Percentiles rank a stretch among this genome's conserved stretches.
Evolutionary conservation across 2,888 invertebrate genomes (phyloP).

Genomic region (Ligdia adustata): DNA sequence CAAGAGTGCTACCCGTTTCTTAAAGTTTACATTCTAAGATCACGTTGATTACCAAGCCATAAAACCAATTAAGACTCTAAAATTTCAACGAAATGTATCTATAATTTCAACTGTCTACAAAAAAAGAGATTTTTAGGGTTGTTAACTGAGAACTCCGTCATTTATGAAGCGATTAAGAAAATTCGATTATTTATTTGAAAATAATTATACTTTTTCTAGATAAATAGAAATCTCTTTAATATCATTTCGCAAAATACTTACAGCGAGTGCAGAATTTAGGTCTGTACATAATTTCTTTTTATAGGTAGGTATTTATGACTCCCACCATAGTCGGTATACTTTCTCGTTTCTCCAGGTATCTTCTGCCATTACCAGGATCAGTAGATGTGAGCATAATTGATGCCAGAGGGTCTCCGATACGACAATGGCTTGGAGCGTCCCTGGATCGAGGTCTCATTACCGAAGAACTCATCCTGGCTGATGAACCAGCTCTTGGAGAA

Average conservation of each 20-base stretch:
- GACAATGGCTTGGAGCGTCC: slow-evolving; percentile 89
- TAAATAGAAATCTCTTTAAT: too few species aligned
- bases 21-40: neutral
- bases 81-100: neutral
- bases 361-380: slow-evolving; percentile 64
- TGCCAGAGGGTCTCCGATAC: slow-evolving; percentile 88
- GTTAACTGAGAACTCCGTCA: too few species aligned
- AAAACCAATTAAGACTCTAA: neutral
- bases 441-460: slow-evolving; percentile 90
- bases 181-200: too few species aligned
- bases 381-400: slow-evolving; percentile 72
- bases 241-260: too few species aligned
- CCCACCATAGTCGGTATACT: too few species aligned
- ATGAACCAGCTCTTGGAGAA: slow-evolving; percentile 92
- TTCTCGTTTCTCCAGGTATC: slow-evolving; percentile 53
- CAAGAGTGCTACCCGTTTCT: neutral
- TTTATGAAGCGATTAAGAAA: too few species aligned
- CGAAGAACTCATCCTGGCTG: slow-evolving; percentile 90
- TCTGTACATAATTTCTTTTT: too few species aligned
- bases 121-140: too few species aligned
- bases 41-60: neutral
- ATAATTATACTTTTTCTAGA: too few species aligned
- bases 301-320: too few species aligned
- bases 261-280: too few species aligned
- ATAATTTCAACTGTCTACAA: too few species aligned